Evolutionary conservation across 2,888 invertebrate species (phyloP).

Genomic region (Abrostola triplasia): DNA sequence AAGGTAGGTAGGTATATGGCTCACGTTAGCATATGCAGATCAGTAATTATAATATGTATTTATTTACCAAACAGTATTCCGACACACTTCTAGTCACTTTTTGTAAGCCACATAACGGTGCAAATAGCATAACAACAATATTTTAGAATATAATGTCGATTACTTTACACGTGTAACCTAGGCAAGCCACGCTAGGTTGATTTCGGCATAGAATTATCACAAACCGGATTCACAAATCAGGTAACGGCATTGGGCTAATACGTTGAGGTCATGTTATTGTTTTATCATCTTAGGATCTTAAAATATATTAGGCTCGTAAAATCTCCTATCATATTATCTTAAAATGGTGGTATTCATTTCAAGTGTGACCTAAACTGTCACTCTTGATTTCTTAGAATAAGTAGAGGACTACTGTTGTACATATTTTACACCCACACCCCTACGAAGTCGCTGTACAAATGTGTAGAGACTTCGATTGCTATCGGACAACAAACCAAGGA

Average conservation of each 20-base stretch:
- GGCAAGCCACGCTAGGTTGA: conserved; percentile 4
- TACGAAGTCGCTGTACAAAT: no score
- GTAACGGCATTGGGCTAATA: not conserved
- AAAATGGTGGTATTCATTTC: no score
- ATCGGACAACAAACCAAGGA: no score
- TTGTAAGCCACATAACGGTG: conserved; percentile 31
- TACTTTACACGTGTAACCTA: conserved; percentile 6
- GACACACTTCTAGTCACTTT: conserved; percentile 28
- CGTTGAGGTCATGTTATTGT: not conserved
- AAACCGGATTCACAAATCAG: conserved; percentile 22
- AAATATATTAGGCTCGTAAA: not conserved
- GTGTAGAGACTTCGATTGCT: no score
- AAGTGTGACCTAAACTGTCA: no score
- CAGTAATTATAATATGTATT: conserved; percentile 38
- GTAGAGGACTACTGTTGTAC: no score
- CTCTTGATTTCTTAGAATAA: no score
- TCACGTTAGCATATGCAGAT: conserved; percentile 21
- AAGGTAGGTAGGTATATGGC: not conserved
- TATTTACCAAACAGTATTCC: conserved; percentile 40
- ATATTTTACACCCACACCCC: no score
- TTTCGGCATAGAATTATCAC: conserved; percentile 6
- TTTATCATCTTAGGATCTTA: not conserved
- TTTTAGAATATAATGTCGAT: conserved; percentile 5
- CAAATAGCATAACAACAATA: conserved; percentile 15
- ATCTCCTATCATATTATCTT: not conserved